Conservation (phyloP, 2,888 invertebrate species). For the Tenthredo notha region DNA sequence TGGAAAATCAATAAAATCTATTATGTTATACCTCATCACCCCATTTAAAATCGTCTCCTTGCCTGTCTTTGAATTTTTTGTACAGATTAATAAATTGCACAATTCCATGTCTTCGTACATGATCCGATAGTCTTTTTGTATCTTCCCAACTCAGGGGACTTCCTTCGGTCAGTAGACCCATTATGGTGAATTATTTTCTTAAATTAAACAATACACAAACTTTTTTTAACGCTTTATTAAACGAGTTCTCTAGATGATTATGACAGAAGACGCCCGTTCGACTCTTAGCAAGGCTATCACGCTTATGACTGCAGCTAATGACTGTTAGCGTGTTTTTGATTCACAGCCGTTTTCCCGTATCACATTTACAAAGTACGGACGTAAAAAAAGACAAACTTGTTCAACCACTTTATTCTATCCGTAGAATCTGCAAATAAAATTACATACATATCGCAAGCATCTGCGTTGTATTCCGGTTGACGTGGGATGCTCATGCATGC, state of each 20-base stretch:
- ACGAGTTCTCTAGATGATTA: not conserved
- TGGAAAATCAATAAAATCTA: slow-evolving; percentile 37
- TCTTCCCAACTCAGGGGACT: slow-evolving; percentile 97
- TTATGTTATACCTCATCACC: slow-evolving; percentile 90
- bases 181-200: slow-evolving; percentile 73
- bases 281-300: slow-evolving; percentile 2
- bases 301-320: not conserved
- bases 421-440: too few relatives aligned
- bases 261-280: not conserved
- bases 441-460: too few relatives aligned
- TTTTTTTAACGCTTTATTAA: not conserved
- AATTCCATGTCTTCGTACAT: slow-evolving; percentile 96
- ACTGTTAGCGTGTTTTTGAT: too few relatives aligned
- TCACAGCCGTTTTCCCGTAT: too few relatives aligned
- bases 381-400: too few relatives aligned
- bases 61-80: slow-evolving; percentile 91
- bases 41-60: slow-evolving; percentile 97
- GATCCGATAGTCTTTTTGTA: slow-evolving; percentile 93
- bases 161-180: slow-evolving; percentile 98
- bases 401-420: too few relatives aligned
- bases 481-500: not conserved
- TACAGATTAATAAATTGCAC: slow-evolving; percentile 97
- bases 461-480: not conserved
- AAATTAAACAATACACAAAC: not conserved
- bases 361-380: too few relatives aligned